These are phyloP conservation scores for Lithosia quadra DNA, from an alignment of 2,888 invertebrate genomes.

Conservation along the genomic window DNA sequence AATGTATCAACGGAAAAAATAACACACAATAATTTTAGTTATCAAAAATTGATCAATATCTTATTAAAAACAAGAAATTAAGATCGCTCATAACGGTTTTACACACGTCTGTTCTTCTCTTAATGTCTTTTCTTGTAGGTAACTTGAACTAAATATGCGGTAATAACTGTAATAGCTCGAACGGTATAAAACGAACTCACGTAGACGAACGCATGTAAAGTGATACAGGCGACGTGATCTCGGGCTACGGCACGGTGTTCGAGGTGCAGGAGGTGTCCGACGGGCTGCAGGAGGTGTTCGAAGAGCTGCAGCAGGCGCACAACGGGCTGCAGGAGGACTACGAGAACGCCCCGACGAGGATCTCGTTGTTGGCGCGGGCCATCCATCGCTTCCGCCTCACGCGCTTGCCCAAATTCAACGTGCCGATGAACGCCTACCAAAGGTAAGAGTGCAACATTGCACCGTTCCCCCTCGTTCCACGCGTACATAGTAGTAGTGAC, in stretches of 20 bases:
- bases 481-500: too few species aligned
- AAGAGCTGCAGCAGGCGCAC: constrained; percentile 78
- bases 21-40: too few species aligned
- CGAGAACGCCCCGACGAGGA: constrained; percentile 36
- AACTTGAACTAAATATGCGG: too few species aligned
- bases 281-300: constrained; percentile 68
- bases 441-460: constrained; percentile 44
- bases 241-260: constrained; percentile 81
- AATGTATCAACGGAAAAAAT: too few species aligned
- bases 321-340: constrained; percentile 45
- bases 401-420: constrained; percentile 49
- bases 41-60: too few species aligned
- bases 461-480: too few species aligned
- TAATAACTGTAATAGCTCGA: background rate
- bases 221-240: constrained; percentile 61
- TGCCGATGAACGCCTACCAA: constrained; percentile 52
- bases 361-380: constrained; percentile 76
- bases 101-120: too few species aligned
- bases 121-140: too few species aligned
- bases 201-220: constrained; percentile 49
- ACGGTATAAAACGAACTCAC: background rate
- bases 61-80: too few species aligned
- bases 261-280: constrained; percentile 79
- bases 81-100: too few species aligned
- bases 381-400: constrained; percentile 70